phyloP scores from a whole-genome alignment of 2,888 invertebrate species.

The Coronaproctus castanopsis region DNA sequence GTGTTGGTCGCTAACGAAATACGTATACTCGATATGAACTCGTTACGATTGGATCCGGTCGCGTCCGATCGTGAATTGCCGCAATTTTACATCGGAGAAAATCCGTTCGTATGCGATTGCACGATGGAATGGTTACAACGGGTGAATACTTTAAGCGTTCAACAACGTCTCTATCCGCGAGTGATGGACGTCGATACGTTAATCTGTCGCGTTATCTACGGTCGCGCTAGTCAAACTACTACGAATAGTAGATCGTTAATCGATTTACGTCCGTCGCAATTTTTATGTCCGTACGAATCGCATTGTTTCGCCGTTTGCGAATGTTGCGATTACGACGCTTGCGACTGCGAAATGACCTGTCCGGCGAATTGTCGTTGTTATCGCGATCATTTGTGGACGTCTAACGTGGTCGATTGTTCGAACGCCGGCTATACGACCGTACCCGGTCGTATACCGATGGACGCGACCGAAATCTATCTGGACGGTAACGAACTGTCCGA shows the following conservation, averaged over 20 bases:
- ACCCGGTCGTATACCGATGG: conserved; percentile 84
- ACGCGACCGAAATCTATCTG: conserved; percentile 81
- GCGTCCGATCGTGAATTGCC: conserved; percentile 58
- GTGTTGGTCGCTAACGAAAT: conserved; percentile 85
- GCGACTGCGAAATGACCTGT: conserved; percentile 94
- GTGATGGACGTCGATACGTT: conserved; percentile 79
- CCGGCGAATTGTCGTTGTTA: conserved; percentile 85
- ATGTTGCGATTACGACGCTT: conserved; percentile 91
- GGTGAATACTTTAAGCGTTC: conserved; percentile 65
- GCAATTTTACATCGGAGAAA: conserved; percentile 81
- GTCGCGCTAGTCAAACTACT: conserved; percentile 13
- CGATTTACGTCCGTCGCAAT: conserved; percentile 33
- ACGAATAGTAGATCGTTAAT: conserved; percentile 8
- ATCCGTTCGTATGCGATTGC: conserved; percentile 87
- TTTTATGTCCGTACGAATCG: conserved; percentile 76
- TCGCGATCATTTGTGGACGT: conserved; percentile 82
- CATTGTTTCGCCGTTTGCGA: conserved; percentile 88
- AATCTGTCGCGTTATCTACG: conserved; percentile 54
- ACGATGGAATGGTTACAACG: conserved; percentile 89
- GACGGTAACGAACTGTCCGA: conserved; percentile 80
- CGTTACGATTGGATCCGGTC: conserved; percentile 61
- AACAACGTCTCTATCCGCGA: conserved; percentile 62
- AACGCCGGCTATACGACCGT: conserved; percentile 57
- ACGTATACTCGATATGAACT: conserved; percentile 71
- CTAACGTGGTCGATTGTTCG: conserved; percentile 81